Percentiles rank a stretch among this genome's conserved stretches.
phyloP scores from a whole-genome alignment of 2,888 invertebrate species.

The Penaeus monodon region DNA sequence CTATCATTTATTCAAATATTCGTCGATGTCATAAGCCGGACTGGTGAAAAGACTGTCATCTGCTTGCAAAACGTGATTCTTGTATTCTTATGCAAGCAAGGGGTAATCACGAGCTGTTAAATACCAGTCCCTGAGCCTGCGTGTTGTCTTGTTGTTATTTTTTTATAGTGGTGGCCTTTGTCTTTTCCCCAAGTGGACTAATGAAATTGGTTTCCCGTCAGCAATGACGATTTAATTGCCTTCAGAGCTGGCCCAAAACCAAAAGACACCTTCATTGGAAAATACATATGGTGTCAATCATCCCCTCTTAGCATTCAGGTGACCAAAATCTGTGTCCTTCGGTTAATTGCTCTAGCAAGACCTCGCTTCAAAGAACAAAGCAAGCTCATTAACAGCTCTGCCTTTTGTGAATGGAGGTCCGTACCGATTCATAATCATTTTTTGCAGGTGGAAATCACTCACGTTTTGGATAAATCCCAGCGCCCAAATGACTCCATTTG shows the following conservation, averaged over 20 bases:
- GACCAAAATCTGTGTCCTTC: constrained; percentile 30
- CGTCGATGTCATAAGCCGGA: constrained; percentile 21
- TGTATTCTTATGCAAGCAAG: constrained; percentile 44
- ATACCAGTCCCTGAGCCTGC: constrained; percentile 33
- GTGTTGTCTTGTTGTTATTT: constrained; percentile 38
- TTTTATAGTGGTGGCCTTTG: constrained; percentile 28
- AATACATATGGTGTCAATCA: constrained; percentile 51
- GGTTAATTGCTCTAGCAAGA: background rate
- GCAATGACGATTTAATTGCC: constrained; percentile 55
- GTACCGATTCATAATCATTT: no score
- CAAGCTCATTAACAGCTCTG: no score
- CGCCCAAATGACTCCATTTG: no score
- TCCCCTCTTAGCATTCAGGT: constrained; percentile 37
- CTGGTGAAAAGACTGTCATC: constrained; percentile 30
- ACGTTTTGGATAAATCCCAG: no score
- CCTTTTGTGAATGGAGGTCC: no score
- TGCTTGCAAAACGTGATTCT: constrained; percentile 42
- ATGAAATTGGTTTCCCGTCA: constrained; percentile 59
- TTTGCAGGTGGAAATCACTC: no score
- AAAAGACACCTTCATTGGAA: constrained; percentile 54
- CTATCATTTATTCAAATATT: background rate
- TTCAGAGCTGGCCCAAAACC: constrained; percentile 24
- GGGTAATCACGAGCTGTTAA: constrained; percentile 26
- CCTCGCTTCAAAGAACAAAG: no score
- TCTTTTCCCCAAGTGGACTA: constrained; percentile 55